Base-by-base conservation (phyloP, 64 coral and sea anemone genomes). In the Montipora efflorescens region DNA sequence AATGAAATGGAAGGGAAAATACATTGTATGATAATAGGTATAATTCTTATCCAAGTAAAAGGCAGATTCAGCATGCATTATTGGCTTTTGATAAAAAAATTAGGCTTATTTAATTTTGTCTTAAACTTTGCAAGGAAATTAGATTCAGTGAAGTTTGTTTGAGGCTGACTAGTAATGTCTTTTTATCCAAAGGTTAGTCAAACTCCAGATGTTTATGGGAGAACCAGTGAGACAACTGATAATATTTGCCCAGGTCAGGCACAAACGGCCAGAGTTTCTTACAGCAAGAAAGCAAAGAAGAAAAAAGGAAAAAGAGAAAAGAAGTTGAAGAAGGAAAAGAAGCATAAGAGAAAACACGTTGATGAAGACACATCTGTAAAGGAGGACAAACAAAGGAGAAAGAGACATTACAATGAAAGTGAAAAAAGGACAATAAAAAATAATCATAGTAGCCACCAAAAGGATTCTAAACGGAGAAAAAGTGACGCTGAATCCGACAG, bases 241-340 rank as follows among this genome's bases (percentile, higher is more conserved):
- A 71, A 66, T 23, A 69, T 44, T 52, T 75, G 0, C 36, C 70
- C 13, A 64, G 74, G 23, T 21, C 46, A 79, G 18, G 51, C 16
- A 11, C n/a, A 78, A 14, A 36, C 71, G 36, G 53, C 11, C 53
- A 57, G 0, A 57, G 53, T 8, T 57, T 6, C 53, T 8, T 8
- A 57, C 23, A 80, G 43, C 23, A 64, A 87, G 1, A 91, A 61
- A 57, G 47, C n/a, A 43, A 95, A 84, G 69, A 71, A 74, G 58
- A 96, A 92, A 50, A 76, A 90, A n/a, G 64, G 57, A 19, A 93
- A 78, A 21, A 96, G 78, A 16, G 59, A 87, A 14, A 95, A 95
- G 90, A 95, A 95, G 78, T 76, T 82, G 12, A 96, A 95, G 82
- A 84, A 75, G 64, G 88, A 90, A 79, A 73, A 90, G 64, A 50